phyloP scores from a whole-genome alignment of 2,113 vertebrate species.

The Hiodon tergisus region DNA sequence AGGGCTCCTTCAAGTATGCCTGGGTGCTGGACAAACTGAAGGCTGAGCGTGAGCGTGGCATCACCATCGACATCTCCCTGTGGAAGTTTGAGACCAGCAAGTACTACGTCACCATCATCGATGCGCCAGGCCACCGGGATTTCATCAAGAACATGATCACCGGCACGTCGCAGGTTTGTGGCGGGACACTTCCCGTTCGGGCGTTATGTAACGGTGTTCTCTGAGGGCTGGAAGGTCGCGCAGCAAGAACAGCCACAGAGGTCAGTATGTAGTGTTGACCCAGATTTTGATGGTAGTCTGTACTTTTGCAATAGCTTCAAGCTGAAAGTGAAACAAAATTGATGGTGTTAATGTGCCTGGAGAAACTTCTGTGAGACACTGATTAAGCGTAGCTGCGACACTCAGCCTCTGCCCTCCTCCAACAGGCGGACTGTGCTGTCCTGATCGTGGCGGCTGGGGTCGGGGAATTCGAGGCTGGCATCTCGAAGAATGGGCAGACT shows the following conservation, averaged over 20 bases:
- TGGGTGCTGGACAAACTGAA: conserved; percentile 99
- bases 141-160: conserved; percentile 99
- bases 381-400: background rate
- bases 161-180: conserved; percentile 87
- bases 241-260: no score
- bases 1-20: conserved; percentile 97
- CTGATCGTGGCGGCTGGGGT: conserved; percentile 92
- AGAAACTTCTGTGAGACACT: no score
- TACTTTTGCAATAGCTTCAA: no score
- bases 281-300: background rate
- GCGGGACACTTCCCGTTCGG: background rate
- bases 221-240: no score
- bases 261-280: background rate
- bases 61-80: conserved; percentile 95
- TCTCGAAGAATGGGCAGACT: conserved; percentile 96
- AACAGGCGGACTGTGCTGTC: conserved; percentile 92
- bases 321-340: no score
- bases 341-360: no score
- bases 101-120: conserved; percentile 96
- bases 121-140: conserved; percentile 93
- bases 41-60: conserved; percentile 93
- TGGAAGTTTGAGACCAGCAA: conserved; percentile 98
- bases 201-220: background rate
- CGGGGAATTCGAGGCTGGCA: conserved; percentile 92
- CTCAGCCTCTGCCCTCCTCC: background rate